These are phyloP conservation scores for Drosophila rufa DNA, from an alignment of 1,140 invertebrate genomes.

Conservation along the genomic window DNA sequence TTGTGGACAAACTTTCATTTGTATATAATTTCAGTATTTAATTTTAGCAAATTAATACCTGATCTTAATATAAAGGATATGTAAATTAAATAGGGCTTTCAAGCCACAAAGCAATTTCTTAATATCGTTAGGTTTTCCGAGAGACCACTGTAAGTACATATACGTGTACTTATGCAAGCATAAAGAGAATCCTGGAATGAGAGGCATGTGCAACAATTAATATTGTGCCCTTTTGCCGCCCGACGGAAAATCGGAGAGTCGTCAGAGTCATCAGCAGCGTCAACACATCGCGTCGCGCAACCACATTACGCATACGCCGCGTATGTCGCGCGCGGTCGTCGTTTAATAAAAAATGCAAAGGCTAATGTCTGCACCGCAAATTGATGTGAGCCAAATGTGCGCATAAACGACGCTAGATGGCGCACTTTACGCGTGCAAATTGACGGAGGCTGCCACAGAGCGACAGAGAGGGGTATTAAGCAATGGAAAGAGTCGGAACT, in stretches of 20 bases:
- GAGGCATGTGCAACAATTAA: constrained; percentile 66
- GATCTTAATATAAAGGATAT: too few species aligned
- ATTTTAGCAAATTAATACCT: too few species aligned
- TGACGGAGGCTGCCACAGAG: constrained; percentile 42
- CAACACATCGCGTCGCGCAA: constrained; percentile 32
- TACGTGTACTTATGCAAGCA: constrained; percentile 2
- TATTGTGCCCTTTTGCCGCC: constrained; percentile 37
- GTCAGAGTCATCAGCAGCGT: constrained; percentile 36
- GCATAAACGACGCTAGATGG: constrained; percentile 79
- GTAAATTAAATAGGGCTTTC: too few species aligned
- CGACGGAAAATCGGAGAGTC: constrained; percentile 15
- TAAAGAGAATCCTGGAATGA: background rate
- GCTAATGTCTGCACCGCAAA: constrained; percentile 79
- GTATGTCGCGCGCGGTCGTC: constrained; percentile 53
- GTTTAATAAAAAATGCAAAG: constrained; percentile 78
- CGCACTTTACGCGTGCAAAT: constrained; percentile 77
- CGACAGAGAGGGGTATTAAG: constrained; percentile 11
- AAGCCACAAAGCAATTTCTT: too few species aligned
- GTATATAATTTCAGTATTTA: too few species aligned
- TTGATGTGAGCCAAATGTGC: constrained; percentile 77
- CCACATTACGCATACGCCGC: constrained; percentile 70
- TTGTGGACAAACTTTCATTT: too few species aligned
- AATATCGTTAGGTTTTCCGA: too few species aligned
- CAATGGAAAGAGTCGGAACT: constrained; percentile 9
- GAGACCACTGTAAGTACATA: constrained; percentile 6